phyloP scores from a whole-genome alignment of 2,888 invertebrate genomes.

The Alloplasta piceator region DNA sequence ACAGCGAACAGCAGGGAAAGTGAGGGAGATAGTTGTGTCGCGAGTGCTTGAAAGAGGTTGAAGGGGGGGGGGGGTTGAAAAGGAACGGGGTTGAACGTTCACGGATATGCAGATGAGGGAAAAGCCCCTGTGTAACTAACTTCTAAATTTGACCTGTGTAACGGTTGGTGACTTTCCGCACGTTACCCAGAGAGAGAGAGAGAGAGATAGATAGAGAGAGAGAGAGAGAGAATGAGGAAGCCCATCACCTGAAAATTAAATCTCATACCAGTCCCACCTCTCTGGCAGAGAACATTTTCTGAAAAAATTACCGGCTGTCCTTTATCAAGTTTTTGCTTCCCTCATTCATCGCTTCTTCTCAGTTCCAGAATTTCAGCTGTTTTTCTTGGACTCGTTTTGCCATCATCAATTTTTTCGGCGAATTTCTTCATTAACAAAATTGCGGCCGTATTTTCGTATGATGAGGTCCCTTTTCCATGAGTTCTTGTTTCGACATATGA shows the following conservation, averaged over 20 bases:
- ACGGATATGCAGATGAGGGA: slow-evolving; percentile 82
- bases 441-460: too few species aligned
- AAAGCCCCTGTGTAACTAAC: slow-evolving; percentile 81
- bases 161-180: slow-evolving; percentile 70
- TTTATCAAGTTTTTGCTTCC: not conserved
- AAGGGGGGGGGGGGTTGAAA: slow-evolving; percentile 35
- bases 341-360: not conserved
- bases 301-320: slow-evolving; percentile 18
- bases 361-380: too few species aligned
- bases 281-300: slow-evolving; percentile 29
- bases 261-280: slow-evolving; percentile 38
- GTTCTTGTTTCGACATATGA: too few species aligned
- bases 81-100: slow-evolving; percentile 55
- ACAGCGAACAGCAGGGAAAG: slow-evolving; percentile 50
- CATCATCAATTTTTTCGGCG: too few species aligned
- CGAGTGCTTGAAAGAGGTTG: slow-evolving; percentile 50
- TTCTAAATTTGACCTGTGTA: slow-evolving; percentile 79
- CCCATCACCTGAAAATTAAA: slow-evolving; percentile 65
- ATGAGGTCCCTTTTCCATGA: too few species aligned
- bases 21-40: slow-evolving; percentile 51
- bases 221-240: slow-evolving; percentile 17
- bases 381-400: too few species aligned
- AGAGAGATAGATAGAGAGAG: slow-evolving; percentile 12
- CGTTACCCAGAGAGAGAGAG: slow-evolving; percentile 51
- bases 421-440: too few species aligned